Base-by-base conservation (phyloP, 2,797 vertebrate species). In the Arnoldichthys spilopterus region DNA sequence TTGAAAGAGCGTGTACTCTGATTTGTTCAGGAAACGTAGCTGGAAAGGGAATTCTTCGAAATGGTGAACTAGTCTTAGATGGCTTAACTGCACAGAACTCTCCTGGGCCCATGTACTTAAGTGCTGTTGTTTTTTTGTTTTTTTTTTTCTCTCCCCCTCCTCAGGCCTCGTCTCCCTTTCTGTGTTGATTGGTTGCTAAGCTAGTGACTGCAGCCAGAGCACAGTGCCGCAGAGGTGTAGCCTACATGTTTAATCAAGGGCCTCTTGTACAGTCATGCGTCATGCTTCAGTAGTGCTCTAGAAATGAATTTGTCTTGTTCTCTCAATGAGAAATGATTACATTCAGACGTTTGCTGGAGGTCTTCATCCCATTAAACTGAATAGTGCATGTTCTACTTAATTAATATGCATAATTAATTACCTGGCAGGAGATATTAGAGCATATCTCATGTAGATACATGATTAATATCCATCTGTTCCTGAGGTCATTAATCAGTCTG, bases 381-480 rank as follows among this genome's bases (percentile, higher is more conserved):
- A 91, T 89, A 91, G 90, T 87, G 86, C 71, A 79, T 78, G 88
- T 91, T 93, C 82, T 90, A 89, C 86, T 85, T 92, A 91, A 92
- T 93, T 91, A 92, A 93, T 94, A 88, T 89, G 86, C 86, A 75
- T 93, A 91, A 91, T 93, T 89, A 91, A 93, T 90, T 83, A 88
- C 87, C 88, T 89, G 90, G 89, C 90, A 86, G 78, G 73, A 88
- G 88, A 89, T 89, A 90, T 91, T 89, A 87, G 84, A 83, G 85
- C 79, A 88, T 87, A 89, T 90, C 88, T 91, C 84, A 89, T 88
- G 85, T 86, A 90, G 90, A 91, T 91, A 85, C 88, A 88, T 90
- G 91, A 92, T 91, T 89, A 91, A 91, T 88, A 81, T 81, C 82
- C 88, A 88, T 91, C 89, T 91, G 90, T 83, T 91, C 84, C 84